Percentiles rank a stretch among this genome's conserved stretches.
phyloP scores from a whole-genome alignment of 2,888 invertebrate species.

The Drosophila differens region DNA sequence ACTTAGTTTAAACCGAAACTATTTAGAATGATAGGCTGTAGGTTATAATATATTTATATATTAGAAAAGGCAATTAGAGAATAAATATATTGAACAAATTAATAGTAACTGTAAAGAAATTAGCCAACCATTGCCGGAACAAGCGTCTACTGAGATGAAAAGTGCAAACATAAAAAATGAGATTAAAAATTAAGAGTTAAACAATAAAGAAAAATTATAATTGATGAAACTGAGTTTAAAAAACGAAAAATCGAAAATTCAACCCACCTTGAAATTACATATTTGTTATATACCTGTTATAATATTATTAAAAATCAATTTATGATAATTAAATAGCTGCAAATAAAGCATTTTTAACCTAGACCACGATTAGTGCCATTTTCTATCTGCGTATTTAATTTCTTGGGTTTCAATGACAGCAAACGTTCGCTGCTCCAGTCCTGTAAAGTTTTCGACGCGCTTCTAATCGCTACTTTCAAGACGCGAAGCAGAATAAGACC shows the following conservation, averaged over 20 bases:
- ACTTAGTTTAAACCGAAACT: conserved; percentile 46
- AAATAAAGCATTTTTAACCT: conserved; percentile 74
- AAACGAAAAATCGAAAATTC: conserved; percentile 83
- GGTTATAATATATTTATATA: conserved; percentile 61
- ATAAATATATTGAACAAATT: conserved; percentile 44
- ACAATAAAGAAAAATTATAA: conserved; percentile 49
- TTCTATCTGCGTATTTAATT: background rate
- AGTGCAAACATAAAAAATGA: conserved; percentile 44
- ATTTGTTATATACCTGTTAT: conserved; percentile 84
- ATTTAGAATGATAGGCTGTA: conserved; percentile 55
- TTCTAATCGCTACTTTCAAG: background rate
- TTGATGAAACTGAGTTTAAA: conserved; percentile 77
- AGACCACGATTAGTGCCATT: conserved; percentile 10
- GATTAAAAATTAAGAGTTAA: conserved; percentile 54
- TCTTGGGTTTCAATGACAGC: background rate
- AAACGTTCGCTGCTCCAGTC: background rate
- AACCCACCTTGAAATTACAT: conserved; percentile 84
- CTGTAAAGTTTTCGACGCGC: background rate
- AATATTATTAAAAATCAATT: conserved; percentile 76
- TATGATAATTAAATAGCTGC: conserved; percentile 73
- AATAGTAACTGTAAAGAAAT: conserved; percentile 63
- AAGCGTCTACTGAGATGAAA: conserved; percentile 60
- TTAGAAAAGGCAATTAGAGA: conserved; percentile 46
- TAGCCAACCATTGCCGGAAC: conserved; percentile 76
- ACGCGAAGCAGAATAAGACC: background rate